Evolutionary conservation across 2,888 invertebrate species (phyloP), one percentile per base, ranked within the genome.

Genomic region (Gasteruption jaculator): DNA sequence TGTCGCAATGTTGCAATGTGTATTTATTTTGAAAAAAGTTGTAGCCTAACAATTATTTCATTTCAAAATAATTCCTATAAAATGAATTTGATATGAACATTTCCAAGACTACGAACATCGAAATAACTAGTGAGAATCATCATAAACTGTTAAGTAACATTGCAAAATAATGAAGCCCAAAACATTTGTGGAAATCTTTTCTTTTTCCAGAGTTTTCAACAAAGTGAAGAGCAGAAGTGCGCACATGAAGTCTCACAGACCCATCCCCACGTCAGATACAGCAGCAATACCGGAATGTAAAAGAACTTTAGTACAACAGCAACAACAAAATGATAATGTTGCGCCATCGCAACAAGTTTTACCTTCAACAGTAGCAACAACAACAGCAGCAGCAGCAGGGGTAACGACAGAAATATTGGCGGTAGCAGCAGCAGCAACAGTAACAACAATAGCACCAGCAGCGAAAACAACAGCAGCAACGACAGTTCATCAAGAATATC

Each of bases 181-280:
- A n/a, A n/a, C n/a, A n/a, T n/a, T n/a, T n/a, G n/a, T n/a, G n/a
- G n/a, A n/a, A n/a, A n/a, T 20, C 26, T 34, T 29, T 34, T 20
- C 39, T 73, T 73, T 73, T 79, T 79, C 59, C 84, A 95, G 94
- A 81, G 86, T 93, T 74, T 95, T 95, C 81, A 86, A 85, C 78
- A 95, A 95, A 82, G 91, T 95, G 71, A 94, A 95, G 80, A 96
- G 95, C 79, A 86, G 96, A 75, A 96, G 94, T 77, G 96, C 96
- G 54, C 97, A 97, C 77, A 96, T 97, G 96, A 97, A 97, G 78
- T 94, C 93, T 57, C 97, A 97, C 78, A 85, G 91, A 71, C 87
- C 90, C 57, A 66, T 70, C 33, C 70, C 68, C 49, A 63, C 63
- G 62, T 85, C 86, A 71, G 91, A 91, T 76, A 81, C 85, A 73